phyloP scores from a whole-genome alignment of 1,140 invertebrate genomes.

The Chionoecetes opilio region DNA sequence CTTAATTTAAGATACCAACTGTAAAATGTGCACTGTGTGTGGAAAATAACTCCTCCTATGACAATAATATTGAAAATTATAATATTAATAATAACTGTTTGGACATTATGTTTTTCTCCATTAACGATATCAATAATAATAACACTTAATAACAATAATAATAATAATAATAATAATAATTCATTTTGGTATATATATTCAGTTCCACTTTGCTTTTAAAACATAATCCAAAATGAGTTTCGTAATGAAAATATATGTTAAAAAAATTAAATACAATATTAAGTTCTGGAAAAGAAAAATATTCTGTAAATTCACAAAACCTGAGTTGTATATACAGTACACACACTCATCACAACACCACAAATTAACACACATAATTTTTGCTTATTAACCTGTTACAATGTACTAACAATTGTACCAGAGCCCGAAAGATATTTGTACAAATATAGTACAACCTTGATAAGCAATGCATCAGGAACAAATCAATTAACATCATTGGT shows the following conservation, averaged over 20 bases:
- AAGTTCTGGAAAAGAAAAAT: neutral
- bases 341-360: slow-evolving; percentile 49
- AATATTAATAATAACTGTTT: too few relatives aligned
- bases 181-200: neutral
- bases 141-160: neutral
- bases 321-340: neutral
- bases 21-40: too few relatives aligned
- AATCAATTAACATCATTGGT: neutral
- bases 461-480: slow-evolving; percentile 35
- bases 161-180: slow-evolving; percentile 15
- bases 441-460: slow-evolving; percentile 24
- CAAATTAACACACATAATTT: slow-evolving; percentile 51
- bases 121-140: too few relatives aligned
- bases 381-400: slow-evolving; percentile 56
- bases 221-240: neutral
- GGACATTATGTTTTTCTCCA: too few relatives aligned
- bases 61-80: too few relatives aligned
- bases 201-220: neutral
- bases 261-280: neutral
- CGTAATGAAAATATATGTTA: too few relatives aligned
- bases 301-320: slow-evolving; percentile 14
- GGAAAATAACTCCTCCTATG: too few relatives aligned
- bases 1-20: too few relatives aligned
- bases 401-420: neutral
- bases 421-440: slow-evolving; percentile 4